These are phyloP conservation scores for Apis dorsata DNA, from an alignment of 1,140 invertebrate species.

Conservation along the genomic window DNA sequence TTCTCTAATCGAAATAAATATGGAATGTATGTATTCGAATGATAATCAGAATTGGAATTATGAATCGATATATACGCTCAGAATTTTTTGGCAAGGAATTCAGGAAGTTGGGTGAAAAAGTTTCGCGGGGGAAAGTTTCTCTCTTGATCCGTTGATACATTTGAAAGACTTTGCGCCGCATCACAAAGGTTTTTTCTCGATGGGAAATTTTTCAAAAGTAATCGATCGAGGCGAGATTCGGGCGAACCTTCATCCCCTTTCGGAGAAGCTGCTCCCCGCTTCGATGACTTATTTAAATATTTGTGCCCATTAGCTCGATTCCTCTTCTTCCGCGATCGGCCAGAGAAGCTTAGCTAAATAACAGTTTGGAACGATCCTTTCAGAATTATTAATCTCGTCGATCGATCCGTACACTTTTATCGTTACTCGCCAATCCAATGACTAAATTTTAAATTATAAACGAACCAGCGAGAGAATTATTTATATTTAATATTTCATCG, in stretches of 20 bases:
- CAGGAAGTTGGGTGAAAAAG: no score
- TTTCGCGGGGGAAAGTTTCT: not conserved
- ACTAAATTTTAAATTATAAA: no score
- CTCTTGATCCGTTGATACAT: not conserved
- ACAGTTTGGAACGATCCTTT: not conserved
- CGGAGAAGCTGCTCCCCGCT: not conserved
- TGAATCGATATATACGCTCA: no score
- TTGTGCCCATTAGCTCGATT: not conserved
- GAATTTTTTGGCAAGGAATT: no score
- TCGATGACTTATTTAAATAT: not conserved
- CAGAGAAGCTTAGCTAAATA: not conserved
- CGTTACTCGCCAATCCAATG: not conserved
- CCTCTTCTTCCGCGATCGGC: not conserved
- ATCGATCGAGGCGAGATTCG: no score
- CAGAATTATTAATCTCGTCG: constrained; percentile 14
- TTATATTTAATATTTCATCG: no score
- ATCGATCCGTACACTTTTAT: not conserved
- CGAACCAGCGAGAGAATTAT: no score
- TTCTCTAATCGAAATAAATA: no score
- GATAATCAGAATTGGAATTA: no score
- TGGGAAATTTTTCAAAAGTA: not conserved
- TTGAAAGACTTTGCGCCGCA: not conserved
- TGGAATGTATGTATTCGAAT: no score
- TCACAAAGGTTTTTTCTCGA: not conserved
- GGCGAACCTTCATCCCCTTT: not conserved